These are phyloP conservation scores for Oryzias melastigma DNA, from an alignment of 2,113 vertebrate species.

Conservation along the genomic window DNA sequence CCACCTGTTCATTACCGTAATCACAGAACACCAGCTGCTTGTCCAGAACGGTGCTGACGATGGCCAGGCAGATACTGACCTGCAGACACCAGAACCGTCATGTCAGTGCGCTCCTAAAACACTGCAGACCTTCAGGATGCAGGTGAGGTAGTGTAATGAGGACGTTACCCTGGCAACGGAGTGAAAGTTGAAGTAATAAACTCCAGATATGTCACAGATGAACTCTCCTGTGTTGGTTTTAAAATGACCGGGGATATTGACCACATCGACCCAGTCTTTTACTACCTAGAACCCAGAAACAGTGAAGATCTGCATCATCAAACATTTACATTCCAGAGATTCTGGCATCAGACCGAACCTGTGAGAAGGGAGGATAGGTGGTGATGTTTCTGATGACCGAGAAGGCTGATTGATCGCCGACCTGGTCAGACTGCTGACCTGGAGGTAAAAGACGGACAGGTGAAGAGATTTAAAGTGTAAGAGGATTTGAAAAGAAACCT, in stretches of 20 bases:
- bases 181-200: slow-evolving; percentile 63
- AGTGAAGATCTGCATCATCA: not conserved
- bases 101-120: no score
- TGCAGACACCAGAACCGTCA: slow-evolving; percentile 10
- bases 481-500: not conserved
- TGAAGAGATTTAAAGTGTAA: not conserved
- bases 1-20: slow-evolving; percentile 24
- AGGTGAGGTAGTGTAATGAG: not conserved
- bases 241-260: slow-evolving; percentile 27
- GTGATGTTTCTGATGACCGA: slow-evolving; percentile 14
- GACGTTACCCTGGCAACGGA: slow-evolving; percentile 38
- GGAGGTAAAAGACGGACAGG: not conserved
- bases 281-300: slow-evolving; percentile 17
- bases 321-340: not conserved
- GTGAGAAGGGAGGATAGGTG: not conserved
- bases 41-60: not conserved
- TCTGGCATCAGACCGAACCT: slow-evolving; percentile 24
- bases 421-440: not conserved
- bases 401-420: slow-evolving; percentile 25
- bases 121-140: not conserved
- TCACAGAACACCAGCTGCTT: slow-evolving; percentile 45
- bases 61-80: slow-evolving; percentile 41
- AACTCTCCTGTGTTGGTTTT: slow-evolving; percentile 10
- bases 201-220: slow-evolving; percentile 40
- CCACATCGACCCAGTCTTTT: not conserved